Evolutionary conservation across 2,797 vertebrate species (phyloP).

Genomic region (Rhincodon typus): DNA sequence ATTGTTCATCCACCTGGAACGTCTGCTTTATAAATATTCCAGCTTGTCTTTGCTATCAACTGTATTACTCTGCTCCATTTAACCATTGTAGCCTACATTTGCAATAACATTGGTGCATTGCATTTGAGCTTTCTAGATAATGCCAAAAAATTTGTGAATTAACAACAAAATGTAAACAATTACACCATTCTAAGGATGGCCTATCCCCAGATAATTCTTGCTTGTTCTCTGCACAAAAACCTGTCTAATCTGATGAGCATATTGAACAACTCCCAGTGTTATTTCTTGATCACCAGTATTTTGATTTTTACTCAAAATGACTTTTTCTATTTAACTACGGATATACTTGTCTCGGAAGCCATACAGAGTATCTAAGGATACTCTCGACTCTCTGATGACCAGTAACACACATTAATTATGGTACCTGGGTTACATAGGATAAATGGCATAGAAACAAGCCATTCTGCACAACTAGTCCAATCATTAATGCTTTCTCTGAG

Average conservation of each 20-base stretch:
- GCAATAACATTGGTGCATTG: not conserved
- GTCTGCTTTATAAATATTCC: not conserved
- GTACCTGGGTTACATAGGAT: too few species aligned
- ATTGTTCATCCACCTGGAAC: not conserved
- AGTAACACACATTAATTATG: not conserved
- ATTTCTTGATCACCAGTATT: not conserved
- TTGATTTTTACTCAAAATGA: not conserved
- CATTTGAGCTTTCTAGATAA: not conserved
- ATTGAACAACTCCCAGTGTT: not conserved
- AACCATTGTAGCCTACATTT: not conserved
- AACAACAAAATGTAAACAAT: not conserved
- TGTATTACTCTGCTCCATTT: not conserved
- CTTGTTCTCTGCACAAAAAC: not conserved
- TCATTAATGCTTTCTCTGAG: not conserved
- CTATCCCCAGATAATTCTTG: not conserved
- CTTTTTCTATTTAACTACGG: not conserved
- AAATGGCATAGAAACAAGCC: too few species aligned
- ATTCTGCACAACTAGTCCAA: not conserved
- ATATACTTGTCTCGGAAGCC: not conserved
- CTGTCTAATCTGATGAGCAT: not conserved
- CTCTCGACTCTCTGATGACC: not conserved
- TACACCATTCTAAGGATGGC: not conserved
- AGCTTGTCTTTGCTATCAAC: not conserved
- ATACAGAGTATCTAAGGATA: too few species aligned
- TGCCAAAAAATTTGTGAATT: not conserved